Evolutionary conservation across 1,140 invertebrate genomes (phyloP).

Genomic region (Ceratina japonica): DNA sequence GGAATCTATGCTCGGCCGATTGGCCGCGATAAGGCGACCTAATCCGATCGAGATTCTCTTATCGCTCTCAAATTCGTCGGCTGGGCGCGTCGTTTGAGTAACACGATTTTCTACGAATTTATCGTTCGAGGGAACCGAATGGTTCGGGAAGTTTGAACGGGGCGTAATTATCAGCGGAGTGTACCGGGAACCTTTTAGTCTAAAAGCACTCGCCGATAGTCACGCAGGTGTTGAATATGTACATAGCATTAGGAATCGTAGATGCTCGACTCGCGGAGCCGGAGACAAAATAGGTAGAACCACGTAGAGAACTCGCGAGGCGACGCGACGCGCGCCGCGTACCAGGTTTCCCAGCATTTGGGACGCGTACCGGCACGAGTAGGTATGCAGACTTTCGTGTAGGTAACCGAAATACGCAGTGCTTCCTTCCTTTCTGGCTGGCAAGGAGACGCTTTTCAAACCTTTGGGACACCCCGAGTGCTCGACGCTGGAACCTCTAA

Average conservation of each 20-base stretch:
- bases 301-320: conserved; percentile 7
- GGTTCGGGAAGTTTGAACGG: too few species aligned
- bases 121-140: too few species aligned
- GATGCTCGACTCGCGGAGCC: not conserved
- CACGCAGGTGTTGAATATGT: not conserved
- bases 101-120: too few species aligned
- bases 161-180: too few species aligned
- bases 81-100: too few species aligned
- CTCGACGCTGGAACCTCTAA: conserved; percentile 2
- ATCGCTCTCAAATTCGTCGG: too few species aligned
- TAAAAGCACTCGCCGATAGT: not conserved
- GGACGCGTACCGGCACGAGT: not conserved
- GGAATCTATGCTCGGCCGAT: too few species aligned
- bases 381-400: conserved; percentile 8
- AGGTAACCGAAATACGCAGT: conserved; percentile 17
- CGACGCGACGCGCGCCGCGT: not conserved
- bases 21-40: too few species aligned
- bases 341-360: conserved; percentile 12
- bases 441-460: conserved; percentile 13
- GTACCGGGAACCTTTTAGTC: not conserved
- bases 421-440: not conserved
- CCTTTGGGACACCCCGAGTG: conserved; percentile 18
- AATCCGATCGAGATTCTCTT: too few species aligned
- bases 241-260: not conserved
- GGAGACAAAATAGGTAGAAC: conserved; percentile 5